Base-by-base conservation (phyloP, 1,140 invertebrate genomes). In the Drosophila malerkotliana region DNA sequence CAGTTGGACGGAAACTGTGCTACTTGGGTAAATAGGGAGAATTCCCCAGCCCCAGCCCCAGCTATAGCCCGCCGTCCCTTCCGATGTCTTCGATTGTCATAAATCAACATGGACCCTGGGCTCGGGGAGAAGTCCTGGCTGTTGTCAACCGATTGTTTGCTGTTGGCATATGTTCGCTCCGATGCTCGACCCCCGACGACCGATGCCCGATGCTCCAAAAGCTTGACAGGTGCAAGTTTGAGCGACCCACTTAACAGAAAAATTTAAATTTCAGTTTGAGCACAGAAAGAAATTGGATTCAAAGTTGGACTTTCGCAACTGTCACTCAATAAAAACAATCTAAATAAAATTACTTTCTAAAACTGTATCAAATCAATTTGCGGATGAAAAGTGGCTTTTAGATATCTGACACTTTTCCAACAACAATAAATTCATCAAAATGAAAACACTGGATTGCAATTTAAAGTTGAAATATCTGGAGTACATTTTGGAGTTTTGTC, bases 41-140 rank as follows among this genome's bases (percentile, higher is more conserved):
- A 45, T 9, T 18, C 15, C 15, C 15, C 44, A 12, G 21, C 9
- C 18, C 18, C 8, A 3, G 3, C 15, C 15, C 15, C 44, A 24
- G 21, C 3, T 18, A 9, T 3, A 3, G 3, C n/a, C 41, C 14
- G 4, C 44, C 44, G 7, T 21, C 8, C 15, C 7, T 47, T 18
- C 44, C 18, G 44, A 21, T 66, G 63, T 68, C 67, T 88, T 88
- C 84, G 84, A 88, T 88, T 79, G 84, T 75, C 76, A 88, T 88
- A 88, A 88, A 88, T 88, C 83, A 88, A 64, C 78, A 56, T 57
- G 78, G 52, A 57, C 12, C 37, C 14, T n/a, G 28, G 48, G 37
- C 55, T 45, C 39, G 32, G 21, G 41, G 32, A 60, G 56, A 14
- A 10, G 34, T 34, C 41, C 41, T 44, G n/a, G 15, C 37, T 32